A percentile compares a stretch with the other conserved stretches of the same genome.
These are phyloP conservation scores for Drosophila nigricruria DNA, from an alignment of 2,888 invertebrate species.

Conservation along the genomic window DNA sequence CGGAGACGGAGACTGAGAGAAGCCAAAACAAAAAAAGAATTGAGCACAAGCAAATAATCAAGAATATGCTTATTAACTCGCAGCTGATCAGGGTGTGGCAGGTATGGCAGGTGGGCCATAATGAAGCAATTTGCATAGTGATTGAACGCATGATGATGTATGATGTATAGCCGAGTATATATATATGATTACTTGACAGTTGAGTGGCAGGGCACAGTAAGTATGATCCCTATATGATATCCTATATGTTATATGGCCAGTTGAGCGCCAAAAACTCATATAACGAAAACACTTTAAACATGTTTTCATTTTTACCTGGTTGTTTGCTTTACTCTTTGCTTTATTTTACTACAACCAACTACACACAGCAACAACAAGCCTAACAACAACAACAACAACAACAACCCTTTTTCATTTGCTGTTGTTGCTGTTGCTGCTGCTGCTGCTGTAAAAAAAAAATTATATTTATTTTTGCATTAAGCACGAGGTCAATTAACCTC, in stretches of 20 bases:
- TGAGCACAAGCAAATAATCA: conserved; percentile 65
- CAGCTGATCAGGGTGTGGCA: conserved; percentile 61
- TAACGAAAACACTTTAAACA: conserved; percentile 67
- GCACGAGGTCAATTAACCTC: conserved; percentile 85
- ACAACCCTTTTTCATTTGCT: conserved; percentile 62
- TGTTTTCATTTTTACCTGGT: conserved; percentile 59
- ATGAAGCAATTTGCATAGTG: conserved; percentile 65
- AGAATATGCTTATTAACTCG: conserved; percentile 28
- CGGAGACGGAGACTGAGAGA: conserved; percentile 24
- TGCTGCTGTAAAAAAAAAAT: conserved; percentile 50
- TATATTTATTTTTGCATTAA: conserved; percentile 82
- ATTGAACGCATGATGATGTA: conserved; percentile 39
- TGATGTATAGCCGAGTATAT: conserved; percentile 30
- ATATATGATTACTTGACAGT: conserved; percentile 45
- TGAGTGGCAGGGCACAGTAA: conserved; percentile 58
- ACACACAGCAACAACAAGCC: conserved; percentile 48
- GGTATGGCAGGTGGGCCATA: conserved; percentile 32
- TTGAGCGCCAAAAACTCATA: conserved; percentile 38
- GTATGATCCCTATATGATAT: too few relatives aligned
- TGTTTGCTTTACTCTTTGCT: conserved; percentile 71
- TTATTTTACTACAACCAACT: conserved; percentile 61
- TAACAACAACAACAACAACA: conserved; percentile 38
- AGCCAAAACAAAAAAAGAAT: conserved; percentile 38
- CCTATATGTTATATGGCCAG: conserved; percentile 1
- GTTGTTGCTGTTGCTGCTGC: conserved; percentile 36